Base-by-base conservation (phyloP, 2,888 invertebrate species). In the Oithona nana region DNA sequence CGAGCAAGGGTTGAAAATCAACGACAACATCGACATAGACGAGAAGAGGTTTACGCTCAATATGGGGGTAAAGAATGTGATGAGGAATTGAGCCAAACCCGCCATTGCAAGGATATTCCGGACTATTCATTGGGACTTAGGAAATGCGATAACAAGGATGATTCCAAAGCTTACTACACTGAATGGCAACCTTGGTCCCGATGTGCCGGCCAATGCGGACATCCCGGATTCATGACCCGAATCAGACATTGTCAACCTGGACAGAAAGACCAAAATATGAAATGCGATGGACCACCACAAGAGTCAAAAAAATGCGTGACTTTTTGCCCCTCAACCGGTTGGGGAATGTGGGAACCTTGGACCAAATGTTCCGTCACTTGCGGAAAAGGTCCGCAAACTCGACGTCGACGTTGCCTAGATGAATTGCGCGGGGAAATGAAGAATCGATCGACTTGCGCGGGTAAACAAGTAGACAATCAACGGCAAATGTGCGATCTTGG, bases 281-380 rank as follows among this genome's bases (percentile, higher is more conserved):
- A 49, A 20, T 49, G 50, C 11, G 22, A 49, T 49, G 50, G 50
- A 49, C 2, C 50, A 3, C 8, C 22, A 22, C 20, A 49, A 8
- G 50, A 49, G 22, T 3, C 50, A 3, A 22, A 49, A 26, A 20
- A 20, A 3, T 54, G 54, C 26, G 22, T 16, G 2, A 26, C 24
- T 16, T 54, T 54, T 54, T 54, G 54, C 26, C 54, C 54, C 2
- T 26, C 54, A n/a, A n/a, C n/a, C n/a, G n/a, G n/a, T n/a, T 59
- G 59, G 59, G n/a, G 28, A 3, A 24, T 26, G 24, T 59, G 59
- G 59, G 50, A 49, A 28, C 22, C 13, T 48, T 59, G 59, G 59
- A 57, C 24, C 22, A 49, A 50, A 20, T 59, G 59, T 24, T 24
- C 31, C 8, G 59, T 59, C 3, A 50, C 59, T 50, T 59, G 59